phyloP scores from a whole-genome alignment of 2,888 invertebrate species.

The Apotomis betuletana region DNA sequence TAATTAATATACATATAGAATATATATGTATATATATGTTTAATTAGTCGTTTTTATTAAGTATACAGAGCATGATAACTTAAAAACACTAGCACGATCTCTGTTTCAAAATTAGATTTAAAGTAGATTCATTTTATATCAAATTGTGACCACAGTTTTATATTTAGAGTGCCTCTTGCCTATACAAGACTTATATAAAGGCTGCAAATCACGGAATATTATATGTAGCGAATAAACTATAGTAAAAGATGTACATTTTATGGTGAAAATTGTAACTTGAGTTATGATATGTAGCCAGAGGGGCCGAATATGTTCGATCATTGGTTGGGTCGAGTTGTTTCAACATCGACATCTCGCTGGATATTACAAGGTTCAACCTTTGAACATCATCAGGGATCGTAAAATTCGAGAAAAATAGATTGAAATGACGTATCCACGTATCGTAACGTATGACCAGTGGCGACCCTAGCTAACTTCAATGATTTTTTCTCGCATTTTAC shows the following conservation, averaged over 20 bases:
- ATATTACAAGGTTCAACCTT: too few relatives aligned
- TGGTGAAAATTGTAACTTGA: conserved; percentile 84
- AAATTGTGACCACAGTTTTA: conserved; percentile 85
- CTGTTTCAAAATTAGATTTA: conserved; percentile 72
- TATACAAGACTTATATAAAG: conserved; percentile 84
- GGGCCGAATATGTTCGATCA: conserved; percentile 48
- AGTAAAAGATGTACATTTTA: conserved; percentile 77
- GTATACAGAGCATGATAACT: conserved; percentile 69
- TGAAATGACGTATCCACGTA: too few relatives aligned
- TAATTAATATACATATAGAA: conserved; percentile 51
- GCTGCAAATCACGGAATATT: conserved; percentile 84
- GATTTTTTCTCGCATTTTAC: too few relatives aligned
- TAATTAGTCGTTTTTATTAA: conserved; percentile 55
- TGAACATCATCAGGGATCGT: too few relatives aligned
- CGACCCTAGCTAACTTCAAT: too few relatives aligned
- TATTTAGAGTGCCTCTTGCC: conserved; percentile 87
- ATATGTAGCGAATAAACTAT: conserved; percentile 76
- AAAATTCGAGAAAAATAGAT: too few relatives aligned
- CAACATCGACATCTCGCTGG: neutral
- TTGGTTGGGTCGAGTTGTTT: conserved; percentile 44
- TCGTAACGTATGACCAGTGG: too few relatives aligned
- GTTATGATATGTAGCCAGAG: conserved; percentile 82
- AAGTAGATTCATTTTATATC: conserved; percentile 78
- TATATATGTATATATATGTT: conserved; percentile 46
- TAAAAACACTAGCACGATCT: conserved; percentile 76